Evolutionary conservation across 2,113 vertebrate genomes (phyloP).

Genomic region (Hyaena hyaena): DNA sequence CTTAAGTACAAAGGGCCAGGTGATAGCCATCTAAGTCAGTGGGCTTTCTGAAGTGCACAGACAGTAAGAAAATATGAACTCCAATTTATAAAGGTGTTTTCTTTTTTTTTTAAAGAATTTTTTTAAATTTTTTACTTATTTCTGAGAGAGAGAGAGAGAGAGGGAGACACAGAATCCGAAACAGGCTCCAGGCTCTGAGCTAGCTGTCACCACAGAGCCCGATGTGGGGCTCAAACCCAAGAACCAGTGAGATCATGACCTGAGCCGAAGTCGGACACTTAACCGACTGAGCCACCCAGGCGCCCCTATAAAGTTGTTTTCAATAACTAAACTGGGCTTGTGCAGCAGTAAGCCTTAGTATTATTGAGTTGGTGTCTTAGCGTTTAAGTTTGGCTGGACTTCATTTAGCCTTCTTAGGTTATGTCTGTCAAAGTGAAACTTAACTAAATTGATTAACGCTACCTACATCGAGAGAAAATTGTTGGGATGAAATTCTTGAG

Average conservation of each 20-base stretch:
- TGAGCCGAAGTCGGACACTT: too few species aligned
- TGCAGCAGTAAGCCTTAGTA: not conserved
- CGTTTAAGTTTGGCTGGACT: constrained; percentile 16
- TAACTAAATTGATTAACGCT: not conserved
- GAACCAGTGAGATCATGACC: too few species aligned
- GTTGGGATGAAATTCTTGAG: not conserved
- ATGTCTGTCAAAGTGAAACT: constrained; percentile 15
- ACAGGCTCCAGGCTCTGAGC: too few species aligned
- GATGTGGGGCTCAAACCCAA: too few species aligned
- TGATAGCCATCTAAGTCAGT: not conserved
- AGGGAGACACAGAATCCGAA: too few species aligned
- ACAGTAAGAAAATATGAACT: constrained; percentile 27
- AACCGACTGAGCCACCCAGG: too few species aligned
- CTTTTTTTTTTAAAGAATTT: too few species aligned
- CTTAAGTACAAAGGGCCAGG: not conserved
- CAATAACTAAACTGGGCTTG: not conserved
- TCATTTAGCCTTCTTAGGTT: constrained; percentile 9
- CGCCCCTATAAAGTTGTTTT: not conserved
- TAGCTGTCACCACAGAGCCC: too few species aligned
- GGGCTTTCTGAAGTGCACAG: not conserved
- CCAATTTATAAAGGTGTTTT: not conserved
- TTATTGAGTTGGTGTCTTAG: not conserved
- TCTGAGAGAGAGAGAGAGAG: too few species aligned
- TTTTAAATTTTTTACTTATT: too few species aligned
- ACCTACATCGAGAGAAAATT: not conserved